Evolutionary conservation across 2,888 invertebrate genomes (phyloP).

Genomic region (Leuctra nigra): DNA sequence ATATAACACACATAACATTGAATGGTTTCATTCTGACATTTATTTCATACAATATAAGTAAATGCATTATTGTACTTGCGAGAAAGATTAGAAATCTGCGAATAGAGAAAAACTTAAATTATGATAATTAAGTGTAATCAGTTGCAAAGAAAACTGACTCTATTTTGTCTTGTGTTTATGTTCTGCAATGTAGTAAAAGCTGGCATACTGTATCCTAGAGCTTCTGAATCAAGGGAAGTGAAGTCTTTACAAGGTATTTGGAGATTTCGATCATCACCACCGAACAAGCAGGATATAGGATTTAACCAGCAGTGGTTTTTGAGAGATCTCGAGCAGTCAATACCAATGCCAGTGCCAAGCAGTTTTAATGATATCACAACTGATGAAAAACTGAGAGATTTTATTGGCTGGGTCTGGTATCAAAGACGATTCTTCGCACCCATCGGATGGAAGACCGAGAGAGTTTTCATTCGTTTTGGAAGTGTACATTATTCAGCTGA

Average conservation of each 20-base stretch:
- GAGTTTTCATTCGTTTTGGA: conserved; percentile 46
- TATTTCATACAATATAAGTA: too few relatives aligned
- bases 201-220: conserved; percentile 26
- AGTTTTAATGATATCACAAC: conserved; percentile 53
- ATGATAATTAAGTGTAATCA: too few relatives aligned
- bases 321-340: conserved; percentile 29
- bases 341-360: conserved; percentile 52
- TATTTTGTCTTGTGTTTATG: too few relatives aligned
- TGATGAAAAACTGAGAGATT: conserved; percentile 44
- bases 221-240: conserved; percentile 28
- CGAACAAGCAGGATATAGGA: conserved; percentile 27
- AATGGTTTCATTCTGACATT: too few relatives aligned
- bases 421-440: conserved; percentile 43
- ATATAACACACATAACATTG: too few relatives aligned
- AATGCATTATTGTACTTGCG: too few relatives aligned
- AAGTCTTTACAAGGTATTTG: conserved; percentile 32
- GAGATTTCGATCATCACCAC: conserved; percentile 30
- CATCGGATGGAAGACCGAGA: conserved; percentile 36
- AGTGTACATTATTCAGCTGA: conserved; percentile 49
- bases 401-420: conserved; percentile 58
- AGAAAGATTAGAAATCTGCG: too few relatives aligned
- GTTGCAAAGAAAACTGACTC: too few relatives aligned
- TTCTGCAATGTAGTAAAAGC: too few relatives aligned
- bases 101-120: too few relatives aligned
- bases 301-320: conserved; percentile 32